phyloP scores from a whole-genome alignment of 2,888 invertebrate species.

The Ischnus inquisitorius region DNA sequence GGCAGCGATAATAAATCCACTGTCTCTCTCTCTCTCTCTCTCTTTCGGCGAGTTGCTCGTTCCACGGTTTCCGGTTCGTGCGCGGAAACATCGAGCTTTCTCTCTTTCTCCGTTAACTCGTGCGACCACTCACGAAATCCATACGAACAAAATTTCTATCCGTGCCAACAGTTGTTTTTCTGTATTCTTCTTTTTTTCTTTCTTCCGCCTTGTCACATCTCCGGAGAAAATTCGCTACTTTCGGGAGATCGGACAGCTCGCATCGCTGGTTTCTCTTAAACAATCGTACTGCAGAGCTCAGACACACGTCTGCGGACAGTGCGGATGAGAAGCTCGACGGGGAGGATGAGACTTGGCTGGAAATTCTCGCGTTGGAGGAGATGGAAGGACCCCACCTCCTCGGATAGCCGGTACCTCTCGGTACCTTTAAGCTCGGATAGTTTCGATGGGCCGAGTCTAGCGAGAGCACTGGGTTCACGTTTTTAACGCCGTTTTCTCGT shows the following conservation, averaged over 20 bases:
- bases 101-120: conserved; percentile 2
- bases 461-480: conserved; percentile 53
- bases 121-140: conserved; percentile 18
- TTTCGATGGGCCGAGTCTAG: conserved; percentile 27
- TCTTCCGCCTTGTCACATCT: not conserved
- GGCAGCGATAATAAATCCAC: conserved; percentile 48
- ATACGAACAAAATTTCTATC: conserved; percentile 4
- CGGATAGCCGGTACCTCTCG: no score
- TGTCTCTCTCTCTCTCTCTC: not conserved
- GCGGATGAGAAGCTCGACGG: not conserved
- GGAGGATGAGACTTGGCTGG: conserved; percentile 35
- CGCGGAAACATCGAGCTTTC: conserved; percentile 27
- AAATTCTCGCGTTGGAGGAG: not conserved
- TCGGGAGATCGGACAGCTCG: conserved; percentile 20
- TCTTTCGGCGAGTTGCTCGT: conserved; percentile 24
- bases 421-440: conserved; percentile 28
- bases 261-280: not conserved
- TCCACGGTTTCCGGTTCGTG: conserved; percentile 38
- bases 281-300: conserved; percentile 11
- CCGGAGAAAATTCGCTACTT: conserved; percentile 13
- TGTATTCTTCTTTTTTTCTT: not conserved
- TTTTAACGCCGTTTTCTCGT: conserved; percentile 42
- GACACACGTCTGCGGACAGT: conserved; percentile 7
- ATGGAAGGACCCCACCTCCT: no score
- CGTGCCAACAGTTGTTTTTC: not conserved